A percentile compares a stretch with the other conserved stretches of the same genome.
Evolutionary conservation across 2,797 vertebrate genomes (phyloP).

Genomic region (Chaunax sp.): DNA sequence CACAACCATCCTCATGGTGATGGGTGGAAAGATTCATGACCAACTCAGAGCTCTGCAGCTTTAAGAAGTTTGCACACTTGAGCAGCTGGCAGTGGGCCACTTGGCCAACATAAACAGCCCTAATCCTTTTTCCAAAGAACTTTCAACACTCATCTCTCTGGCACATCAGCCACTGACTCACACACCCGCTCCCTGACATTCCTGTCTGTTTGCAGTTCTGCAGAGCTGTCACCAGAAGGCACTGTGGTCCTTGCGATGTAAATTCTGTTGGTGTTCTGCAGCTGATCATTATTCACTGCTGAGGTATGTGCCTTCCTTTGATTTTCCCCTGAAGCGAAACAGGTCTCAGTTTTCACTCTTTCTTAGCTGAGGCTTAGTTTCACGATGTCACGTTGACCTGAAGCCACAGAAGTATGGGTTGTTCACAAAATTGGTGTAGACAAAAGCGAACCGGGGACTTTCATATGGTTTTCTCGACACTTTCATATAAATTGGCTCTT

Average conservation of each 20-base stretch:
- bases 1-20: slow-evolving; percentile 60
- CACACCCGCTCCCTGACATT: slow-evolving; percentile 52
- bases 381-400: slow-evolving; percentile 70
- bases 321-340: slow-evolving; percentile 80
- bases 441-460: slow-evolving; percentile 40
- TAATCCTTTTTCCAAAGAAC: slow-evolving; percentile 87
- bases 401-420: slow-evolving; percentile 39
- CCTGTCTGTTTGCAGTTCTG: slow-evolving; percentile 37
- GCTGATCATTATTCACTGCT: slow-evolving; percentile 81
- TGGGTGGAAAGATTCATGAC: slow-evolving; percentile 65
- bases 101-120: slow-evolving; percentile 84
- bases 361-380: slow-evolving; percentile 68
- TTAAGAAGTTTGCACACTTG: slow-evolving; percentile 83
- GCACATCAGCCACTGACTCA: slow-evolving; percentile 73
- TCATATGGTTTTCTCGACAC: slow-evolving; percentile 21
- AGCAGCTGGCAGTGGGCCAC: slow-evolving; percentile 81
- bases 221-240: slow-evolving; percentile 73
- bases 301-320: slow-evolving; percentile 82
- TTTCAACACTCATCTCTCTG: slow-evolving; percentile 84
- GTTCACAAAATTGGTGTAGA: slow-evolving; percentile 28
- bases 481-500: slow-evolving; percentile 29
- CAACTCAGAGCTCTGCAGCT: slow-evolving; percentile 76
- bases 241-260: slow-evolving; percentile 55
- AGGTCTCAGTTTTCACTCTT: slow-evolving; percentile 81
- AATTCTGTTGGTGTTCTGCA: slow-evolving; percentile 30